Percentiles rank a stretch among this genome's conserved stretches.
phyloP scores from a whole-genome alignment of 2,888 invertebrate species.

The Trissolcus japonicus region DNA sequence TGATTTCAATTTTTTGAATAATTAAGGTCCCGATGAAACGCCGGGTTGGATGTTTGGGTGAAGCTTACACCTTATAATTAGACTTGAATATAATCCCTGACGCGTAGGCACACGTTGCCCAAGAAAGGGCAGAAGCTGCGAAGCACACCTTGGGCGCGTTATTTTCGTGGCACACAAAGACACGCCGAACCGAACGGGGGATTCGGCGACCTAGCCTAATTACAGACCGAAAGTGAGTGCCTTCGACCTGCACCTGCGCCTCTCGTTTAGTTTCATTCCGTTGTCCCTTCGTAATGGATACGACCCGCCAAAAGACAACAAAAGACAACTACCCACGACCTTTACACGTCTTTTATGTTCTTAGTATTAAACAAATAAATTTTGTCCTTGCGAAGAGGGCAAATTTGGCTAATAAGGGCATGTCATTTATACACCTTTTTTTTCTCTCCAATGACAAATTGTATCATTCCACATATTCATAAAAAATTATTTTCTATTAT shows the following conservation, averaged over 20 bases:
- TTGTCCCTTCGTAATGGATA: constrained; percentile 58
- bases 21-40: constrained; percentile 33
- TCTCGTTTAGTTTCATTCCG: constrained; percentile 56
- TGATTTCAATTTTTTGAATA: constrained; percentile 37
- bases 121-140: constrained; percentile 51
- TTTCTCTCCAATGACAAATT: too few species aligned
- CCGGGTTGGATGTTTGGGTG: constrained; percentile 30
- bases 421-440: too few species aligned
- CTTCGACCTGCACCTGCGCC: constrained; percentile 58
- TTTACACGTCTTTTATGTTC: constrained; percentile 49
- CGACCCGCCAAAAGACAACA: constrained; percentile 51
- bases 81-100: constrained; percentile 44
- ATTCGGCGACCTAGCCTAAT: constrained; percentile 59
- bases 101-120: constrained; percentile 24
- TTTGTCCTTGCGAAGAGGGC: constrained; percentile 9
- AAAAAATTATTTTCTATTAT: too few species aligned
- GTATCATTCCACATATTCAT: too few species aligned
- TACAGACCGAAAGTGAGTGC: constrained; percentile 57
- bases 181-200: constrained; percentile 37
- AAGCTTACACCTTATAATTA: constrained; percentile 52
- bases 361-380: constrained; percentile 49
- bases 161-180: constrained; percentile 48
- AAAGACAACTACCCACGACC: constrained; percentile 55
- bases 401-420: too few species aligned
- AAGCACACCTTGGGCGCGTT: constrained; percentile 48